Base-by-base conservation (phyloP, 2,888 invertebrate genomes). In the Tenthredo amoena region DNA sequence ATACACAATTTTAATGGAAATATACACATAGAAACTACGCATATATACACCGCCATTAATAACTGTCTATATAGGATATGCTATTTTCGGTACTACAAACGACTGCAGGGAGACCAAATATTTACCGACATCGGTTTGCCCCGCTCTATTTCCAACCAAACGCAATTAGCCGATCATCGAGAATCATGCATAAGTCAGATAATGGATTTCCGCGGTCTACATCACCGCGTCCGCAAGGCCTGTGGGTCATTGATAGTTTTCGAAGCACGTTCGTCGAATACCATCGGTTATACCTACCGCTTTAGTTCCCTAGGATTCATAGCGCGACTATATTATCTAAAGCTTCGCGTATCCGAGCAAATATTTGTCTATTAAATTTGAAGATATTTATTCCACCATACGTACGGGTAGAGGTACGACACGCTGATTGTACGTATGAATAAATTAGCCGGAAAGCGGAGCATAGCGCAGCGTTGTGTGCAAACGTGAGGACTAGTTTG, bases 1-100 rank as follows among this genome's bases (percentile, higher is more conserved):
- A 81, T 81, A 58, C 81, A 81, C 81, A 81, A 81, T 81, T 81
- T 81, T 81, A 62, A 81, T 81, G 81, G 81, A 81, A 81, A 81
- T 81, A 58, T 40, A 81, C 81, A 58, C 34, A 77, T 62, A n/a
- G 34, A 62, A 34, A 31, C 37, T 81, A 26, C 50, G 15, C 34
- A 55, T 31, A 7, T 26, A 50, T 40, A 40, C 21, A 81, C n/a
- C 77, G 47, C 34, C 40, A 81, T 81, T 58, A 40, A 81, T 62
- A 62, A 58, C 81, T 37, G 58, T 77, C 47, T 77, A 81, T 40
- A 40, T 34, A 26, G 37, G 37, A 40, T 77, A 31, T 31, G 34
- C 81, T 81, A 81, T 81, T 81, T 81, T 62, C 62, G 81, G 31
- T 62, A 21, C 15, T 37, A 81, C 81, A 62, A 58, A 40, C 62